Conservation (phyloP, 2,888 invertebrate genomes). For the Marronus borbonicus region DNA sequence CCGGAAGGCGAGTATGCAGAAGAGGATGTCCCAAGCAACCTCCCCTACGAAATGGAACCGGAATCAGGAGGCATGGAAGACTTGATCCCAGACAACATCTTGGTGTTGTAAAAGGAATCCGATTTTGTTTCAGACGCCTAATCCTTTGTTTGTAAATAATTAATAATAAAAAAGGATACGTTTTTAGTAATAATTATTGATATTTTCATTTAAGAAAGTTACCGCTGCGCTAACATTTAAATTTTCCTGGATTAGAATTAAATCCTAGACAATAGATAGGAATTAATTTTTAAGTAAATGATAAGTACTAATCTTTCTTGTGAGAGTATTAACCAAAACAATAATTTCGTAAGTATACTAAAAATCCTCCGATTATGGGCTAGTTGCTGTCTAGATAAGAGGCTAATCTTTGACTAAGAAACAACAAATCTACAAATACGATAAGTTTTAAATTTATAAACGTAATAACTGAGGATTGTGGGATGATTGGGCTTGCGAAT, state of each 20-base stretch:
- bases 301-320: conserved; percentile 13
- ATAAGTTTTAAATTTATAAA: too few relatives aligned
- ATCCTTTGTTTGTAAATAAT: conserved; percentile 29
- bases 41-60: conserved; percentile 20
- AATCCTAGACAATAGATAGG: not conserved
- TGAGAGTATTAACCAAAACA: not conserved
- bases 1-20: not conserved
- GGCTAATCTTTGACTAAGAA: not conserved
- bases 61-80: not conserved
- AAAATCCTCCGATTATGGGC: not conserved
- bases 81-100: conserved; percentile 19
- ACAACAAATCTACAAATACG: too few relatives aligned
- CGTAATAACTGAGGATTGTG: too few relatives aligned
- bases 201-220: not conserved
- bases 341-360: not conserved
- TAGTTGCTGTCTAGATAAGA: not conserved
- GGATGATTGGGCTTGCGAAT: too few relatives aligned
- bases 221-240: not conserved
- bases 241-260: not conserved
- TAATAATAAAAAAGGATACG: conserved; percentile 11
- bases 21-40: conserved; percentile 22
- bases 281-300: not conserved
- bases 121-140: not conserved
- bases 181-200: not conserved
- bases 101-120: conserved; percentile 18